phyloP scores from a whole-genome alignment of 2,888 invertebrate genomes.

The Melieria omissa region DNA sequence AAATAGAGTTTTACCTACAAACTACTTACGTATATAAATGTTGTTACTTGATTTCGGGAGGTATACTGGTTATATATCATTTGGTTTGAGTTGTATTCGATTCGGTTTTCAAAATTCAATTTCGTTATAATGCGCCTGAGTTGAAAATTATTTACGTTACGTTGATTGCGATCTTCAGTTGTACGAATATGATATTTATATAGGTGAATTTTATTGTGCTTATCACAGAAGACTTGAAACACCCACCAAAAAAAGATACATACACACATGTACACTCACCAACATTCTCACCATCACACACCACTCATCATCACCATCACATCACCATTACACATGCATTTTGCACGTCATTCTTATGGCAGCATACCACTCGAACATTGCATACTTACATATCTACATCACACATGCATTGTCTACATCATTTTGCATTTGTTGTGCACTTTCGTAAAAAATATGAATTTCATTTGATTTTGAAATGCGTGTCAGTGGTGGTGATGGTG shows the following conservation, averaged over 20 bases:
- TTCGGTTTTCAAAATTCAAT: slow-evolving; percentile 4
- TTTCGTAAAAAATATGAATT: slow-evolving; percentile 37
- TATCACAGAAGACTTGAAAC: slow-evolving; percentile 64
- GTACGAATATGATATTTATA: slow-evolving; percentile 21
- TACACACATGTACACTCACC: slow-evolving; percentile 39
- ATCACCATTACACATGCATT: slow-evolving; percentile 25
- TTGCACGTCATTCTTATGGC: not conserved
- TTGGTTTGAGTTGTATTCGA: slow-evolving; percentile 16
- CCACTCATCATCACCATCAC: slow-evolving; percentile 34
- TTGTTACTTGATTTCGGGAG: slow-evolving; percentile 44
- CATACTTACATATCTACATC: no score
- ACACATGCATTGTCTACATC: slow-evolving; percentile 15
- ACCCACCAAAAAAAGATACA: slow-evolving; percentile 27
- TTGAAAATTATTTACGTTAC: slow-evolving; percentile 33
- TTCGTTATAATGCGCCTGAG: slow-evolving; percentile 29
- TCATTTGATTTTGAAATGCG: slow-evolving; percentile 41
- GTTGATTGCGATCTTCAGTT: slow-evolving; percentile 34
- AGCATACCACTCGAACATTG: no score
- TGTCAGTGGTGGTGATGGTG: not conserved
- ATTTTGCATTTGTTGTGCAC: slow-evolving; percentile 28
- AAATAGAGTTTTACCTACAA: slow-evolving; percentile 50
- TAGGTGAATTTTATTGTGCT: slow-evolving; percentile 47
- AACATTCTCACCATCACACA: slow-evolving; percentile 44
- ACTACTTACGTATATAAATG: slow-evolving; percentile 22
- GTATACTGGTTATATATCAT: slow-evolving; percentile 46